Percentiles rank a stretch among this genome's conserved stretches.
phyloP scores from a whole-genome alignment of 2,888 invertebrate species.

The Eutolmus rufibarbis region DNA sequence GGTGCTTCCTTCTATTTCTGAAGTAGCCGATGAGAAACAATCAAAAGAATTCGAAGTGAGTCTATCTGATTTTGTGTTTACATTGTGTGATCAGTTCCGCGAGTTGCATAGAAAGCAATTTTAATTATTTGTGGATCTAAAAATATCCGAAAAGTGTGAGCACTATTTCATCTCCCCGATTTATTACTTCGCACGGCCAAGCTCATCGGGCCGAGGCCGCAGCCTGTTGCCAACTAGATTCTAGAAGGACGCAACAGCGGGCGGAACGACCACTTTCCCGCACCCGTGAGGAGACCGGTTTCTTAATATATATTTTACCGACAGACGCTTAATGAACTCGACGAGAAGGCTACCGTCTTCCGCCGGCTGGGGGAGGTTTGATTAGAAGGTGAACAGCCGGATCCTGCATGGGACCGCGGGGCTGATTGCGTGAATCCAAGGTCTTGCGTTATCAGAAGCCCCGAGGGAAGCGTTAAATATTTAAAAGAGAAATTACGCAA shows the following conservation, averaged over 20 bases:
- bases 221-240: not conserved
- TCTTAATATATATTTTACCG: not conserved
- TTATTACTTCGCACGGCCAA: not conserved
- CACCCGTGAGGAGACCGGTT: not conserved
- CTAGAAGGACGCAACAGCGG: not conserved
- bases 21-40: not conserved
- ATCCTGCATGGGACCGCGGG: not conserved
- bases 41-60: not conserved
- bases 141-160: not conserved
- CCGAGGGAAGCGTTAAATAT: not conserved
- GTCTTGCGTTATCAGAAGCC: not conserved
- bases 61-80: not conserved
- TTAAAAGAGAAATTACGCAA: not conserved
- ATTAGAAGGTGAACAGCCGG: not conserved
- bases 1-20: not conserved
- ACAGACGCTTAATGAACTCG: not conserved
- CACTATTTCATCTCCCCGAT: not conserved
- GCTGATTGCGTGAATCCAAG: not conserved
- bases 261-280: not conserved
- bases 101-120: not conserved
- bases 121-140: not conserved
- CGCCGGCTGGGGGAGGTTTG: not conserved
- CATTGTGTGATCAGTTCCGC: not conserved
- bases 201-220: not conserved
- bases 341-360: not conserved